A percentile compares a stretch with the other conserved stretches of the same genome.
Conservation (phyloP, 1,140 invertebrate genomes). For the Tetramorium parvispinum region DNA sequence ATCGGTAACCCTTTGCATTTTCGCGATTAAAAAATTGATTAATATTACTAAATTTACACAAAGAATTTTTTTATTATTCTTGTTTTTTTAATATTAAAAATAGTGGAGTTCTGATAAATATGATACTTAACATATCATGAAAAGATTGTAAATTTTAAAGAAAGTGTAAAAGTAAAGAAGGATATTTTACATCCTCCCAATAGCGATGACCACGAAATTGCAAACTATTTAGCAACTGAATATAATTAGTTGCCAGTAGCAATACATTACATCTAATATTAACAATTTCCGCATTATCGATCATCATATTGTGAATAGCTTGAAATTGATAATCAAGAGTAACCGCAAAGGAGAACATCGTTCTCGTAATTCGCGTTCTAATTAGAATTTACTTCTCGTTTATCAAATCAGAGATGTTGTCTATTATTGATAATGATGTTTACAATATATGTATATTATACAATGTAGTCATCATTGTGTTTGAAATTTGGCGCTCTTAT, state of each 20-base stretch:
- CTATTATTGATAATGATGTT: not conserved
- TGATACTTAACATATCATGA: not conserved
- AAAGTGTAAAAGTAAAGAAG: not conserved
- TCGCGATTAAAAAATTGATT: not conserved
- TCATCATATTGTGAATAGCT: not conserved
- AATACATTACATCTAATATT: conserved; percentile 3
- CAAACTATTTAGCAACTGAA: not conserved
- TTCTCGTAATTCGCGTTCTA: conserved; percentile 8
- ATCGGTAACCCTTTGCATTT: not conserved
- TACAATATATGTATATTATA: not conserved
- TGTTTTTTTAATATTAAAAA: not conserved
- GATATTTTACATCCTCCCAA: not conserved
- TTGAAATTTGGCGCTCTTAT: too few species aligned
- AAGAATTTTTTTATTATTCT: not conserved
- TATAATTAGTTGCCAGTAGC: conserved; percentile 22
- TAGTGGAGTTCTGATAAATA: not conserved
- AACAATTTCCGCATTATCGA: conserved; percentile 13
- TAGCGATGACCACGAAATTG: conserved; percentile 9
- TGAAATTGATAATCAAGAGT: conserved; percentile 18
- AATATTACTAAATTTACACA: not conserved
- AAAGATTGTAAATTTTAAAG: not conserved
- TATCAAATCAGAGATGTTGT: not conserved
- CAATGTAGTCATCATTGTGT: too few species aligned
- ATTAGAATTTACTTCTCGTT: conserved; percentile 21
- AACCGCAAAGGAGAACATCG: not conserved